Base-by-base conservation (phyloP, 2,113 vertebrate genomes). In the Argyrosomus japonicus region DNA sequence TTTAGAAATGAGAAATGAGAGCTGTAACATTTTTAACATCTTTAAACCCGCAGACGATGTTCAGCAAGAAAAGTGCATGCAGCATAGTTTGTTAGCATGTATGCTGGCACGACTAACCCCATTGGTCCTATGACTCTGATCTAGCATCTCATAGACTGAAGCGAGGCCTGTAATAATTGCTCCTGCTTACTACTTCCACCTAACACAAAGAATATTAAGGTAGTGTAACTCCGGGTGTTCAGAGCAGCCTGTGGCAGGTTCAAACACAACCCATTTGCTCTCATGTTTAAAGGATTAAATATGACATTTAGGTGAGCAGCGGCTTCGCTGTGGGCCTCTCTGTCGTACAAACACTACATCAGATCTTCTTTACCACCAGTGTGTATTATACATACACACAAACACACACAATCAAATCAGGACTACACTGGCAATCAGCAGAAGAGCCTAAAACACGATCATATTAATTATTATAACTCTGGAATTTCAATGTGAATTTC, bases 201-300 rank as follows among this genome's bases (percentile, higher is more conserved):
- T 27, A 4, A 13, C 56, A 15, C 23, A 14, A 25, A 58, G 23
- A 15, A 58, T 27, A 27, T 15, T 15, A 14, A 13, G 11, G 45
- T 47, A 56, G 12, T 27, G 6, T 58, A 6, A 27, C 13, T 8
- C 1, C 10, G 27, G 13, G 58, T 14, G 14, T 62, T 14, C 10
- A 6, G 2, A 62, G 2, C 18, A 51, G 45, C 45, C 53, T 53
- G 19, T 11, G 17, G 32, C 53, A 47, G 58, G 67, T 27, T 45
- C 6, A 75, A 32, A 18, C 57, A 36, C 43, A 68, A 5, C 48
- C 15, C 5, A 7, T 25, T 6, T 19, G n/a, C 18, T 21, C 23
- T 51, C 29, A 47, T 61, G 17, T 61, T 71, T 51, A 67, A 45
- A 62, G 67, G 67, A 72, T 60, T 81, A 67, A 27, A 70, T 21